These are phyloP conservation scores for Branchinecta lindahli DNA, from an alignment of 1,140 invertebrate species.

Conservation along the genomic window DNA sequence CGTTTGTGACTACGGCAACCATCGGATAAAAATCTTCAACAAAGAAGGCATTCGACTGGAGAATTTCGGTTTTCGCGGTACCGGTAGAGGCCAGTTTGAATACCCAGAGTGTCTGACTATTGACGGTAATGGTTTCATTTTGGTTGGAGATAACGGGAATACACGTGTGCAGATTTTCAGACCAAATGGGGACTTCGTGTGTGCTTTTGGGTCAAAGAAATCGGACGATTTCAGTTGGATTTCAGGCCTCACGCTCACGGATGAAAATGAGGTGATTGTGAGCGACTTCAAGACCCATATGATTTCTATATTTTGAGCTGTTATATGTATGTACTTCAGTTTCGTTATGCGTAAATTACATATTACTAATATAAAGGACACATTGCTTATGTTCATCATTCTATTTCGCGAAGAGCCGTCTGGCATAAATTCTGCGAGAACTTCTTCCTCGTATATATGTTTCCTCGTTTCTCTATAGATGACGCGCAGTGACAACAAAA, in stretches of 20 bases:
- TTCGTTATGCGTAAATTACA: no score
- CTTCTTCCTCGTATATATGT: no score
- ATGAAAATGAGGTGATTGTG: constrained; percentile 46
- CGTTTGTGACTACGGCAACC: constrained; percentile 47
- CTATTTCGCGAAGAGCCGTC: no score
- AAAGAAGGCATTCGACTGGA: constrained; percentile 25
- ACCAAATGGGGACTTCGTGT: constrained; percentile 42
- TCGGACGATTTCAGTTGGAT: constrained; percentile 50
- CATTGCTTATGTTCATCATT: no score
- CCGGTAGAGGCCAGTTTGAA: constrained; percentile 44
- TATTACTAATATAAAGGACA: no score
- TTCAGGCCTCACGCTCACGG: constrained; percentile 47
- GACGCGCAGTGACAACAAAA: no score
- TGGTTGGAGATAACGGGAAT: constrained; percentile 61
- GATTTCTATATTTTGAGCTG: constrained; percentile 44
- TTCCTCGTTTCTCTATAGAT: no score
- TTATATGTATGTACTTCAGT: background rate
- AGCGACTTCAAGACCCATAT: constrained; percentile 52
- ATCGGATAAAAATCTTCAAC: constrained; percentile 40
- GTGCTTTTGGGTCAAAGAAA: constrained; percentile 44
- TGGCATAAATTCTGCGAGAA: no score
- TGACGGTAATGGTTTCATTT: constrained; percentile 48
- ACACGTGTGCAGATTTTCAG: constrained; percentile 56
- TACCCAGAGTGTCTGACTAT: constrained; percentile 49
- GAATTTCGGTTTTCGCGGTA: constrained; percentile 43